Base-by-base conservation (phyloP, 2,113 vertebrate species). In the Agapornis roseicollis region DNA sequence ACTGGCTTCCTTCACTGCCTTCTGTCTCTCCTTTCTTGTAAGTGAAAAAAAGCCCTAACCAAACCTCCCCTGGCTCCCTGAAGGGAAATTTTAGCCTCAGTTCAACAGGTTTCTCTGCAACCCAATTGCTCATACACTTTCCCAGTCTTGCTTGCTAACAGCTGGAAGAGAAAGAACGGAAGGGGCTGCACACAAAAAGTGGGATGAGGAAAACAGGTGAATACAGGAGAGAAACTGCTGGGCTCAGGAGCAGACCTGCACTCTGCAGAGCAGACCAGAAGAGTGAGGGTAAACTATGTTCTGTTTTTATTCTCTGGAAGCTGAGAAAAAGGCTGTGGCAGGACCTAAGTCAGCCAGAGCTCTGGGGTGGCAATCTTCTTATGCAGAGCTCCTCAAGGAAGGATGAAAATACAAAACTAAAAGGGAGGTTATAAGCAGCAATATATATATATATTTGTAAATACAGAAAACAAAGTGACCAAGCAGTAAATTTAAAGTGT, bases 11-110 rank as follows among this genome's bases (percentile, higher is more conserved):
- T 78, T 74, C 3, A 1, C 58, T 74, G 85, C 69, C 76, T 91
- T 82, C 89, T 88, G 52, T 74, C 71, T 94, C 55, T 78, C 33
- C 29, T 80, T 91, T 96, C 95, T 95, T 95, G 78, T 94, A 96
- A 97, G 42, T 56, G 79, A 58, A 31, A 29, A 39, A 10, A 25
- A 41, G n/a, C 8, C 18, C 24, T 33, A 22, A 69, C 25, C 55
- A n/a, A 50, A n/a, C 12, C 27, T n/a, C 6, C 53, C 31, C 76
- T 91, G 82, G 72, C 79, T 94, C 42, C 17, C 46, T 56, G n/a
- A 83, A 91, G 60, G 88, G 88, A 91, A 94, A 95, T 58, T 95
- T 90, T 47, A 92, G 39, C 68, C 55, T 86, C 64, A 60, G 37
- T 74, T 74, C 55, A 74, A 55, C 35, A 80, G 60, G 29, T 60